Evolutionary conservation across 2,113 vertebrate genomes (phyloP).

Genomic region (Agelaius phoeniceus): DNA sequence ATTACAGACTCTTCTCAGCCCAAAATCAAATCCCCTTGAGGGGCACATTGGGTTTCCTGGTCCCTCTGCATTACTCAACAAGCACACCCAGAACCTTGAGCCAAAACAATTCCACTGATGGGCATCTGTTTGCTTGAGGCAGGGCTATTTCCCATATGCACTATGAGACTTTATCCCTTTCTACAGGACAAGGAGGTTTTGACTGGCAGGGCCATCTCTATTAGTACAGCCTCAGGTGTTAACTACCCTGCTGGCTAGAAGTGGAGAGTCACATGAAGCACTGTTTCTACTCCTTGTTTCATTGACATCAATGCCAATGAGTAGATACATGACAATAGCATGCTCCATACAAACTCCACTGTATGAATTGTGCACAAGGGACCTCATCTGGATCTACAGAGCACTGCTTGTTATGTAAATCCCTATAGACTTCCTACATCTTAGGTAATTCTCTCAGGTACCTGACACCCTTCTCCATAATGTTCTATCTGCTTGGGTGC

Average conservation of each 20-base stretch:
- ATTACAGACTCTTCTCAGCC: background rate
- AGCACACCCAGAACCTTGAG: background rate
- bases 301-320: background rate
- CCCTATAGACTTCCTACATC: background rate
- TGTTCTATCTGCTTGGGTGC: accelerated
- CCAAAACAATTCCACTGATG: background rate
- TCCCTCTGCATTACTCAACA: background rate
- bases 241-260: background rate
- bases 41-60: background rate
- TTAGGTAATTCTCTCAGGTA: background rate
- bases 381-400: background rate
- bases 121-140: background rate
- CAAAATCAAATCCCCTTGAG: background rate
- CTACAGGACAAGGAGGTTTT: background rate
- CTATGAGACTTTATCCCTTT: background rate
- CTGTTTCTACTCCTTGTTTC: background rate
- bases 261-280: accelerated
- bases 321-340: no score
- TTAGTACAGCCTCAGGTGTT: background rate
- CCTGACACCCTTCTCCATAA: background rate
- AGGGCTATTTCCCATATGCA: background rate
- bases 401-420: background rate
- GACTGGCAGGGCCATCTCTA: background rate
- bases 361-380: accelerated
- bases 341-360: background rate